These are phyloP conservation scores for Esox lucius DNA, from an alignment of 2,797 vertebrate species.

Conservation along the genomic window DNA sequence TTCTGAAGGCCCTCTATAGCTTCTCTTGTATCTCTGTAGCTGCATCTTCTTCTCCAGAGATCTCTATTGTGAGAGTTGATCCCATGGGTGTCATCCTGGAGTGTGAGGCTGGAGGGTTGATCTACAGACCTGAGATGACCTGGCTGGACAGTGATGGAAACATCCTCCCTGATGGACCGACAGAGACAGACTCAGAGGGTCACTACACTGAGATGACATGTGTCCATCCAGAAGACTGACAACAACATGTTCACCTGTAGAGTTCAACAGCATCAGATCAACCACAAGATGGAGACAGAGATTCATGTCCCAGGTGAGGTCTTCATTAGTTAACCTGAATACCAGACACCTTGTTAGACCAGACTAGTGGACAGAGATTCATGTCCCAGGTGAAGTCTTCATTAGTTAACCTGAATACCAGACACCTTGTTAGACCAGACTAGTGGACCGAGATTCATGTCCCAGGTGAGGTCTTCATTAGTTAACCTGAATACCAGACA, in stretches of 20 bases:
- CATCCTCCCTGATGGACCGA: not conserved
- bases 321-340: no score
- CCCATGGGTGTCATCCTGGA: not conserved
- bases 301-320: not conserved
- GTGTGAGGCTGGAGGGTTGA: not conserved
- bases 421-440: no score
- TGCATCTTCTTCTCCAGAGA: not conserved
- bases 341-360: no score
- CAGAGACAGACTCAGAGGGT: not conserved
- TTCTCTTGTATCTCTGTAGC: not conserved
- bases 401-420: no score
- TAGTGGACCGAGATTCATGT: no score
- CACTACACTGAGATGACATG: not conserved
- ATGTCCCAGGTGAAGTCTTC: not conserved
- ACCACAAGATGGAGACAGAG: not conserved
- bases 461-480: no score
- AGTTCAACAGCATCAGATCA: not conserved
- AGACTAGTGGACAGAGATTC: no score
- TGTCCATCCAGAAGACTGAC: not conserved
- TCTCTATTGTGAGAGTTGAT: not conserved
- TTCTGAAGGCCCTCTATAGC: not conserved
- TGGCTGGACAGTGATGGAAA: not conserved
- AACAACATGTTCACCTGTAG: not conserved
- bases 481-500: no score
- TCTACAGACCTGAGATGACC: not conserved